Percentiles rank a stretch among this genome's conserved stretches.
Evolutionary conservation across 1,140 invertebrate species (phyloP).

Genomic region (Drosophila insularis): DNA sequence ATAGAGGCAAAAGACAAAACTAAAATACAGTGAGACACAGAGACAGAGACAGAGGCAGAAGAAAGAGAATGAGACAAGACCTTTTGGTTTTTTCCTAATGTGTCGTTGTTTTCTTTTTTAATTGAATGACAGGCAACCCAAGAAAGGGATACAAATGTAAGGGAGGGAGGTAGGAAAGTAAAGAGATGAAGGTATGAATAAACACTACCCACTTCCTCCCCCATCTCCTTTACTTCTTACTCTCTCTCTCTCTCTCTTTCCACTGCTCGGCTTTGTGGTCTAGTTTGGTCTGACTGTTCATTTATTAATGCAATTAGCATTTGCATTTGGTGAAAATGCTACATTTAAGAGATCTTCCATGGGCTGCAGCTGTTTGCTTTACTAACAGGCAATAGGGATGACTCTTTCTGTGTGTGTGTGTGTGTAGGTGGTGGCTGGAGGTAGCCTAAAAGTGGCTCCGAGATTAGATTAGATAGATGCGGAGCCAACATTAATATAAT

Average conservation of each 20-base stretch:
- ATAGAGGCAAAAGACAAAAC: constrained; percentile 48
- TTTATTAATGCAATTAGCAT: constrained; percentile 80
- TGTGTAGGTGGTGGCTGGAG: constrained; percentile 32
- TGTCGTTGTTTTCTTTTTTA: constrained; percentile 76
- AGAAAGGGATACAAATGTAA: neutral
- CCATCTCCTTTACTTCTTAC: neutral
- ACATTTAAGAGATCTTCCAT: constrained; percentile 14
- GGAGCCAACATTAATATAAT: neutral
- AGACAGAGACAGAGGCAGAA: constrained; percentile 7
- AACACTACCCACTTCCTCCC: constrained; percentile 11
- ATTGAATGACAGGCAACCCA: constrained; percentile 62
- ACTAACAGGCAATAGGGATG: no score
- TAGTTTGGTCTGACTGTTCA: constrained; percentile 28
- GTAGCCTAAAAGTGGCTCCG: constrained; percentile 61
- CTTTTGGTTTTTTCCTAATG: constrained; percentile 69
- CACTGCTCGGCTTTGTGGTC: neutral
- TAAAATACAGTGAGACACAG: constrained; percentile 50
- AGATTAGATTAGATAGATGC: constrained; percentile 63
- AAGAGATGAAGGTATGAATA: constrained; percentile 24
- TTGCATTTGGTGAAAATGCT: constrained; percentile 50
- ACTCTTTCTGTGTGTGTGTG: no score
- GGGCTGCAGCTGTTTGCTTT: neutral
- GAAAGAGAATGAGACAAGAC: constrained; percentile 26
- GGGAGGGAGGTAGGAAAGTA: neutral
- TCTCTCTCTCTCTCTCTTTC: no score